A percentile compares a stretch with the other conserved stretches of the same genome.
Evolutionary conservation across 2,888 invertebrate species (phyloP).

Genomic region (Monoplex corrugatus): DNA sequence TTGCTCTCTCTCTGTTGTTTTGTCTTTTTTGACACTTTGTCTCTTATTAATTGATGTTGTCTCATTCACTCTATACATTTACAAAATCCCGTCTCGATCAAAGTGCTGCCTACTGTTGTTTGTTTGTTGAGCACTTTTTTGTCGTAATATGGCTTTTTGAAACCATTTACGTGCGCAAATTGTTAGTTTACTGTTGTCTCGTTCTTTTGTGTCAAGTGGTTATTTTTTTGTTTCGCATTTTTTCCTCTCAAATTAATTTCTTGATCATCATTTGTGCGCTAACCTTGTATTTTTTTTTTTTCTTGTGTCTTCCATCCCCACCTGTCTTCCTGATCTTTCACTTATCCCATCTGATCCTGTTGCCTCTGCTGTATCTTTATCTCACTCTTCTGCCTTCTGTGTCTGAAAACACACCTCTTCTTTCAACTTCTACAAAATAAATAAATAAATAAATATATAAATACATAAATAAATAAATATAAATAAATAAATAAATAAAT

Average conservation of each 20-base stretch:
- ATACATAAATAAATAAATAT: no score
- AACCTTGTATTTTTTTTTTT: background rate
- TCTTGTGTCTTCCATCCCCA: background rate
- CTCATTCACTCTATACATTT: no score
- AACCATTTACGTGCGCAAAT: no score
- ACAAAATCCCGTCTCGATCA: no score
- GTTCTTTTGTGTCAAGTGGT: background rate
- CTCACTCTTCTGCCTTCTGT: background rate
- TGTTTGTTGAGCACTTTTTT: background rate
- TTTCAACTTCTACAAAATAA: background rate
- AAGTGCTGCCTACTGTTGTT: background rate
- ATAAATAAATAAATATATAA: no score
- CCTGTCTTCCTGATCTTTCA: background rate
- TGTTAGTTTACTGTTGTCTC: background rate
- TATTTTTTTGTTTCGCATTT: background rate
- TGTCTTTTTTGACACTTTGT: background rate
- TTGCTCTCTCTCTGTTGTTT: no score
- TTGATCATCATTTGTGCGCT: no score
- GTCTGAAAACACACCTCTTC: rapidly evolving
- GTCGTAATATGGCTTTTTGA: background rate
- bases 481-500: no score
- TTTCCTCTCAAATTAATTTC: background rate
- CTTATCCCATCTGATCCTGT: background rate
- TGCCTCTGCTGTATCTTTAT: background rate
- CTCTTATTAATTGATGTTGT: no score